A percentile compares a stretch with the other conserved stretches of the same genome.
Conservation (phyloP, 2,113 vertebrate genomes). For the Mola mola region DNA sequence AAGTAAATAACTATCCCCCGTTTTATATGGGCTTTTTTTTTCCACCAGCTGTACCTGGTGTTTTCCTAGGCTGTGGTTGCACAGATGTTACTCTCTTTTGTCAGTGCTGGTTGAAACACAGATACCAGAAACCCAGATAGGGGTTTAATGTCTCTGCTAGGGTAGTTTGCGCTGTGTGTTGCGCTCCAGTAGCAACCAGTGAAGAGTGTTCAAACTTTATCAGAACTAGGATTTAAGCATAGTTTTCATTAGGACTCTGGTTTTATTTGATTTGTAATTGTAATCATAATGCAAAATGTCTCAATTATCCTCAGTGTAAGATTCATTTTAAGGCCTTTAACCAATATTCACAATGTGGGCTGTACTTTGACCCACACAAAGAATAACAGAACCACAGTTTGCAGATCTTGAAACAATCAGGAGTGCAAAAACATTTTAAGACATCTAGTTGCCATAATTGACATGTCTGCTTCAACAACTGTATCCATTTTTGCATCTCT, state of each 20-base stretch:
- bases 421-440: conserved; percentile 6
- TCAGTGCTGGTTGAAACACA: conserved; percentile 33
- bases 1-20: conserved; percentile 25
- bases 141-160: background rate
- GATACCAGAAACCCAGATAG: conserved; percentile 57
- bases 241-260: conserved; percentile 2
- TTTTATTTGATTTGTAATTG: conserved; percentile 23
- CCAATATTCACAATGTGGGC: conserved; percentile 1
- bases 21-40: conserved; percentile 18
- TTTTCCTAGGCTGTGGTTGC: conserved; percentile 56
- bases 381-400: background rate
- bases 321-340: background rate
- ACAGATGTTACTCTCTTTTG: conserved; percentile 73
- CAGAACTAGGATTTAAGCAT: too few species aligned
- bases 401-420: conserved; percentile 9
- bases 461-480: too few species aligned
- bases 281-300: background rate
- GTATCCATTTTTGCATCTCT: too few species aligned
- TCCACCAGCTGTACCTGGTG: conserved; percentile 1
- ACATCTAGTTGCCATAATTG: too few species aligned
- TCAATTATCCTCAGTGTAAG: background rate
- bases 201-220: too few species aligned
- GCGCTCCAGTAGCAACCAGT: too few species aligned
- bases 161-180: too few species aligned
- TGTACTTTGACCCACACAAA: too few species aligned